phyloP scores from a whole-genome alignment of 1,140 invertebrate genomes.

The Trichomalopsis sarcophagae region DNA sequence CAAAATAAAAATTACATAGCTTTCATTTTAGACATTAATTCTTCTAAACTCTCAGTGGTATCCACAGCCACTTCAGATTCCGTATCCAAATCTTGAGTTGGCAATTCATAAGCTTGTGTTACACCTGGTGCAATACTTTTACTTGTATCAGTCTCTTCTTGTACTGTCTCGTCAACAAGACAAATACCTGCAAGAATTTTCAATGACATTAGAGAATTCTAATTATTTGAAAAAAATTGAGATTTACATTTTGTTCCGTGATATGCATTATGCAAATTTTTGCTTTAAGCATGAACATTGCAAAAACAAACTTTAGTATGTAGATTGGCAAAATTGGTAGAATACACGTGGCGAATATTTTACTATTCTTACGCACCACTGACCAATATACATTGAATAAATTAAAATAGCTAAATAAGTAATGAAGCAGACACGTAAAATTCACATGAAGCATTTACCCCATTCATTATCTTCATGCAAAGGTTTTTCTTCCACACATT shows the following conservation, averaged over 20 bases:
- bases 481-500: conserved; percentile 77
- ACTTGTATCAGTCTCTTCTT: conserved; percentile 70
- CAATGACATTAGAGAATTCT: conserved; percentile 26
- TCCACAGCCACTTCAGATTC: conserved; percentile 66
- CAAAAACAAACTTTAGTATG: not conserved
- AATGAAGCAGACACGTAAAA: conserved; percentile 20
- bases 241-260: too few relatives aligned
- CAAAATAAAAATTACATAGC: conserved; percentile 76
- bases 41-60: conserved; percentile 82
- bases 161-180: conserved; percentile 81
- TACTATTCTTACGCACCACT: not conserved
- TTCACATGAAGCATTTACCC: conserved; percentile 77
- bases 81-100: conserved; percentile 65
- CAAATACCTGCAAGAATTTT: conserved; percentile 77
- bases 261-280: not conserved
- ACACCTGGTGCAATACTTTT: conserved; percentile 79
- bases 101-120: conserved; percentile 80
- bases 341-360: not conserved
- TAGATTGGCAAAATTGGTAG: not conserved
- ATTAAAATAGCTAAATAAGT: conserved; percentile 1
- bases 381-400: not conserved
- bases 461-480: conserved; percentile 94
- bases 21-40: conserved; percentile 94
- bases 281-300: not conserved
- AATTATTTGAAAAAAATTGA: conserved; percentile 27